Percentiles rank a stretch among this genome's conserved stretches.
Conservation (phyloP, 2,113 vertebrate species). For the Amphiprion percula region DNA sequence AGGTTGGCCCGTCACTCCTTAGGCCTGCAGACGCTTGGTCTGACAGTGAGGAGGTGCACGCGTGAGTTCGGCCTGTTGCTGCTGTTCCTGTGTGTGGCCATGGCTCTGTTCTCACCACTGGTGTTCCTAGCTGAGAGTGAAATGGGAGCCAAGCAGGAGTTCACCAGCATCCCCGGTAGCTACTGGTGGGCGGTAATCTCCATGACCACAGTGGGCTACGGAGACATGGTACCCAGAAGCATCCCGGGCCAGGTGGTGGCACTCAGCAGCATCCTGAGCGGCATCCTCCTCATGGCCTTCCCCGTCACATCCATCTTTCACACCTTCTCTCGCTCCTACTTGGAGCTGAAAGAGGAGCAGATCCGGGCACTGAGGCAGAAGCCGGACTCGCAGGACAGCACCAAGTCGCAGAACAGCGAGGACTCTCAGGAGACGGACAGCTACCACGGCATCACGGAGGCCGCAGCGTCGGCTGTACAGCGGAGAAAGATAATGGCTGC, state of each 20-base stretch:
- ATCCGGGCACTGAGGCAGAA: constrained; percentile 84
- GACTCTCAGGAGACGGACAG: constrained; percentile 77
- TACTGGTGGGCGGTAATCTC: constrained; percentile 99
- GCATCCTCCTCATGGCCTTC: constrained; percentile 97
- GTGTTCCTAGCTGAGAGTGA: constrained; percentile 96
- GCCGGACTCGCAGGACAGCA: constrained; percentile 85
- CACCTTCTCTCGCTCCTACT: constrained; percentile 96
- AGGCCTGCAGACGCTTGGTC: constrained; percentile 93
- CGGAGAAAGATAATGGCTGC: constrained; percentile 60
- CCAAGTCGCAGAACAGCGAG: constrained; percentile 85
- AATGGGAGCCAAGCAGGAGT: constrained; percentile 95
- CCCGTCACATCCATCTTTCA: constrained; percentile 98
- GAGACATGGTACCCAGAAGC: constrained; percentile 97
- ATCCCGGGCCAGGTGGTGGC: constrained; percentile 97
- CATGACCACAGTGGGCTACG: constrained; percentile 98
- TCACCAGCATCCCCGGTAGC: constrained; percentile 94
- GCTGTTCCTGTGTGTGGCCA: constrained; percentile 95
- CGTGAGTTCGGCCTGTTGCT: constrained; percentile 93
- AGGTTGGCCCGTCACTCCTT: constrained; percentile 93
- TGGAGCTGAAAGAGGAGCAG: constrained; percentile 95
- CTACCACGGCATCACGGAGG: constrained; percentile 65
- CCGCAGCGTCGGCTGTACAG: constrained; percentile 38
- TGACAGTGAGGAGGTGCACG: constrained; percentile 93
- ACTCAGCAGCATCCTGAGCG: constrained; percentile 96
- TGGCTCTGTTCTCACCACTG: constrained; percentile 94